phyloP scores from a whole-genome alignment of 2,797 vertebrate species.

The Anas flavirostris region DNA sequence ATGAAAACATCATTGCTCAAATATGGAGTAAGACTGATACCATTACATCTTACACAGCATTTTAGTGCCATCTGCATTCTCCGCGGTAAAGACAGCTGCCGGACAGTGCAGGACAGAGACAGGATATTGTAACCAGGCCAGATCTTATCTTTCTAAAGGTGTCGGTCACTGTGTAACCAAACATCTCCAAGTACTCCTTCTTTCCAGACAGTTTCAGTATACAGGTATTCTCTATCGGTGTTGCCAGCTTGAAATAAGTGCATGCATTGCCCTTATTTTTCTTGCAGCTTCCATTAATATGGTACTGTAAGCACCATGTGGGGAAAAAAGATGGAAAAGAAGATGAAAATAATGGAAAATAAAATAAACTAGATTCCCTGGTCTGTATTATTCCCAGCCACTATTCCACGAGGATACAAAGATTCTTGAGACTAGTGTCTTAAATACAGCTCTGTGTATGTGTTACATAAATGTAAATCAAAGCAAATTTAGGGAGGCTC shows the following conservation, averaged over 20 bases:
- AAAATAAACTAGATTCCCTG: background rate
- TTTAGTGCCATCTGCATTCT: background rate
- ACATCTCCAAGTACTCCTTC: background rate
- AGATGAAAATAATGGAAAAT: background rate
- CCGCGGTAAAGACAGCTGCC: background rate
- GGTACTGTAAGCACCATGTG: background rate
- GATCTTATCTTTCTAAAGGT: accelerated
- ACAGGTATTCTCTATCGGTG: background rate
- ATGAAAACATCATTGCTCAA: background rate
- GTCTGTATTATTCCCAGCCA: background rate
- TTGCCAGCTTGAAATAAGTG: background rate
- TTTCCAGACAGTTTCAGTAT: background rate
- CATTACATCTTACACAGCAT: background rate
- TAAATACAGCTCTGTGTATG: background rate
- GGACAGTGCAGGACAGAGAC: background rate
- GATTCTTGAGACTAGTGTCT: background rate
- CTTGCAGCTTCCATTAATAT: background rate
- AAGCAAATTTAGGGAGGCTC: background rate
- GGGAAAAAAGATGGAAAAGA: background rate
- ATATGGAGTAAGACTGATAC: background rate
- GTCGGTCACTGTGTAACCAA: background rate
- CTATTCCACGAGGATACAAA: background rate
- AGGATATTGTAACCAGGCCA: background rate
- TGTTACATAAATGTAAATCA: background rate
- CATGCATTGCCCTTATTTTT: background rate